Base-by-base conservation (phyloP, 2,113 vertebrate species). In the Stictonetta naevosa region DNA sequence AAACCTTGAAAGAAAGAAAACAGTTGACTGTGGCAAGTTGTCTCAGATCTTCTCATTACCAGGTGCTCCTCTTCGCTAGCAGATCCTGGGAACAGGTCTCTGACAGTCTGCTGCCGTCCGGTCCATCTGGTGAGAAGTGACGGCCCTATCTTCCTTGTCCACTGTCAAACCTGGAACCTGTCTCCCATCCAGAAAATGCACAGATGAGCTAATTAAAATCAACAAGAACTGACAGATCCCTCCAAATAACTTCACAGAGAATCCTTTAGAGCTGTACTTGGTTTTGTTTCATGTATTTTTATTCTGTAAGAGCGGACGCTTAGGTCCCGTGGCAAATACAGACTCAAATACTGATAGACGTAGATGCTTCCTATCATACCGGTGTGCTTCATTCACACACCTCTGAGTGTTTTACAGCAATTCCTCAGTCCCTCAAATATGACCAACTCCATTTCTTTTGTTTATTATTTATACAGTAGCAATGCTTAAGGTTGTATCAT, bases 171-270 rank as follows among this genome's bases (percentile, higher is more conserved):
- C 34, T 50, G 60, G 50, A 31, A 68, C 67, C 76, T 93, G 69
- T 36, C 92, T 94, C 38, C 82, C 3, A 6, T 52, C 78, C 76
- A 25, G 50, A 58, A 76, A 93, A 93, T 72, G 59, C 80, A 88
- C 23, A 89, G 50, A 31, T 93, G 42, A 95, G 48, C 60, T 83
- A 63, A 86, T 85, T 87, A 85, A 88, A 93, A 77, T 9, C 74
- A 50, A 17, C 68, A 42, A 62, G 56, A 83, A 48, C 3, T 34
- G 73, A 63, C 86, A 83, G 67, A 67, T 88, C 25, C 29, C 33
- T 69, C 63, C 56, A 78, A 34, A 38, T 38, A 77, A 42, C 38
- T 71, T 81, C 81, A 84, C 31, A 58, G 33, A 80, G 11, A 60
- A 55, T 40, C 31, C 55, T 80, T 85, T 5, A 83, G 52, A 88